Base-by-base conservation (phyloP, 2,888 invertebrate species). In the Chelonus formosanus region DNA sequence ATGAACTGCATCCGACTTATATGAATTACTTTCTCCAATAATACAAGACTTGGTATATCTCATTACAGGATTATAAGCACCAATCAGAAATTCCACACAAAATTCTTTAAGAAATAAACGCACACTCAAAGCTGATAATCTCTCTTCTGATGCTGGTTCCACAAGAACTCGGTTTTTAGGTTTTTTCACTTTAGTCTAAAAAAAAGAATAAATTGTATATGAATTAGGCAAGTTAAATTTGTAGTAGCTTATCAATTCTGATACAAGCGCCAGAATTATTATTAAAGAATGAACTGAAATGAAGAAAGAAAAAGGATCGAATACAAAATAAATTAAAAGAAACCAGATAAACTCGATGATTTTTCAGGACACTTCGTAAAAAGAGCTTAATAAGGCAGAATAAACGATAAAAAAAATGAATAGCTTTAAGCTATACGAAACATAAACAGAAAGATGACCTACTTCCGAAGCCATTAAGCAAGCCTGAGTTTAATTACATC, bases 61-160 rank as follows among this genome's bases (percentile, higher is more conserved):
- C 94, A 98, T 97, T 63, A 98, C 86, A 31, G 92, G 90, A 84
- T 98, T 98, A 86, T 97, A 99, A 61, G 95, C 92, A 6, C 93
- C 94, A 80, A 93, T 93, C 69, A 98, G 85, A 82, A 98, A 94
- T 85, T 97, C 95, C 70, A 93, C 90, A 85, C 97, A 97, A 85
- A 98, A 98, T 79, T 97, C 96, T 85, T 96, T 96, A 67, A 97
- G 87, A 84, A 96, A 93, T 73, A 97, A 87, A 74, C 97, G 87
- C 59, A 98, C 92, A 75, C 94, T 93, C 80, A 96, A 91, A 7
- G 96, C 94, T 62, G 98, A 97, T 70, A 93, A 88, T 35, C 96
- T 89, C 70, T 91, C 91, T 62, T 88, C 83, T 71, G 85, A 85
- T 3, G 85, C 20, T 31, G 68, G 85, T 56, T 90, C 90, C 80